Conservation (phyloP, 2,113 vertebrate genomes). For the Chloroceryle aenea region DNA sequence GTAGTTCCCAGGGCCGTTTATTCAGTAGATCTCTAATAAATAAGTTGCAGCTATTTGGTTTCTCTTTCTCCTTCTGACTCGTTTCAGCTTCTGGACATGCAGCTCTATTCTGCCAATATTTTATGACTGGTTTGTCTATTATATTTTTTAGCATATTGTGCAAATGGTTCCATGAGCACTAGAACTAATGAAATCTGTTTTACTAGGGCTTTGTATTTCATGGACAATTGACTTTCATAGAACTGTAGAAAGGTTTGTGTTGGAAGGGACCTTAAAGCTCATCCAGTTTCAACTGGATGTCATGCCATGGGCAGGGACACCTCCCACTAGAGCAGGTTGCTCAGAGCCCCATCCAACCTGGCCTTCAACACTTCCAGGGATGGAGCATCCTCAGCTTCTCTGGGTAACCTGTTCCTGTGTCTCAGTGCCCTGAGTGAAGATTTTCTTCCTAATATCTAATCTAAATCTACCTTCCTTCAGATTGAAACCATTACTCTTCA, state of each 20-base stretch:
- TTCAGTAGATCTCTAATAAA: neutral
- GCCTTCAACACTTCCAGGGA: neutral
- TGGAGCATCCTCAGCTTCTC: neutral
- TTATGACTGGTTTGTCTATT: neutral
- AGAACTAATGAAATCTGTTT: neutral
- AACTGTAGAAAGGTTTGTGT: neutral
- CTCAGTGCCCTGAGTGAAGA: neutral
- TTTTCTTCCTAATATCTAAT: neutral
- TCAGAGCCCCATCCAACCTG: neutral
- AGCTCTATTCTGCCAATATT: neutral
- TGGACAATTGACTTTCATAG: neutral
- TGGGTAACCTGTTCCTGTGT: neutral
- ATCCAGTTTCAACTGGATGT: neutral
- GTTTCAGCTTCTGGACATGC: neutral
- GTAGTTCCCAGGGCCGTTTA: neutral
- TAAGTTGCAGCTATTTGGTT: conserved; percentile 26
- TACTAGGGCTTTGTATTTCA: neutral
- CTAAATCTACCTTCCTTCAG: neutral
- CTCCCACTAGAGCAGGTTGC: neutral
- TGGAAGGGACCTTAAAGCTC: neutral
- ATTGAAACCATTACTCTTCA: neutral
- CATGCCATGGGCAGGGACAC: neutral
- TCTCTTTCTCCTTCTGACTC: neutral
- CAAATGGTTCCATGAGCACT: neutral
- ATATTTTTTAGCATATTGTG: neutral